These are phyloP conservation scores for Forbesichthys papilliferus DNA, from an alignment of 2,113 vertebrate genomes.

Conservation along the genomic window DNA sequence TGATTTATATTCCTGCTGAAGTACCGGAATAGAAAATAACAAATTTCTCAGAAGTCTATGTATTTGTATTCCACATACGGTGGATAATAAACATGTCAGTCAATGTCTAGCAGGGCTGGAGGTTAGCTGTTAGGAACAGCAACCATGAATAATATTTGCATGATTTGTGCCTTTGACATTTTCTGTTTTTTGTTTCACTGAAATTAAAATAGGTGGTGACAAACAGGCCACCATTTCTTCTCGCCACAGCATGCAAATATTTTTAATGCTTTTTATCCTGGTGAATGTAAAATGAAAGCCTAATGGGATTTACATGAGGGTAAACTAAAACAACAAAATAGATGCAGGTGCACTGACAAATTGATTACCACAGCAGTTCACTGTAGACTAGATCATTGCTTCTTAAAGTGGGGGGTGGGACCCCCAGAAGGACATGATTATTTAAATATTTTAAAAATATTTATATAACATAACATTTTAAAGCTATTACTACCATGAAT, in stretches of 20 bases:
- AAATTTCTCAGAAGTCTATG: conserved; percentile 19
- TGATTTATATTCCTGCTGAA: conserved; percentile 26
- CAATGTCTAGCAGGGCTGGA: background rate
- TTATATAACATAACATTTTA: too few species aligned
- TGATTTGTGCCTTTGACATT: conserved; percentile 20
- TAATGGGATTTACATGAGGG: too few species aligned
- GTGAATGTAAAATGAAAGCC: too few species aligned
- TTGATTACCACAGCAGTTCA: too few species aligned
- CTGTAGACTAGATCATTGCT: too few species aligned
- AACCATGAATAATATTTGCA: conserved; percentile 40
- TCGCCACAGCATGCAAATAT: background rate
- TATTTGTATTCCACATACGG: conserved; percentile 13
- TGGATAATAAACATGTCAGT: conserved; percentile 41
- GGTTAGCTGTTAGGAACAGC: conserved; percentile 11
- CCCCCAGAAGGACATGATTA: too few species aligned
- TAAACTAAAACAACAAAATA: too few species aligned
- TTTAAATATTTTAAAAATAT: too few species aligned
- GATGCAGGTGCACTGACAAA: too few species aligned
- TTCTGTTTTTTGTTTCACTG: conserved; percentile 18
- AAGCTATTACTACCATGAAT: too few species aligned
- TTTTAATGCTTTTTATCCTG: conserved; percentile 18
- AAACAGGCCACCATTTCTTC: conserved; percentile 8
- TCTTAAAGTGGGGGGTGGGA: too few species aligned
- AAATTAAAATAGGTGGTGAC: conserved; percentile 10
- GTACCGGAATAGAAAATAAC: conserved; percentile 8